Conservation (phyloP, 2,888 invertebrate species). For the Cheilosia vulpina region DNA sequence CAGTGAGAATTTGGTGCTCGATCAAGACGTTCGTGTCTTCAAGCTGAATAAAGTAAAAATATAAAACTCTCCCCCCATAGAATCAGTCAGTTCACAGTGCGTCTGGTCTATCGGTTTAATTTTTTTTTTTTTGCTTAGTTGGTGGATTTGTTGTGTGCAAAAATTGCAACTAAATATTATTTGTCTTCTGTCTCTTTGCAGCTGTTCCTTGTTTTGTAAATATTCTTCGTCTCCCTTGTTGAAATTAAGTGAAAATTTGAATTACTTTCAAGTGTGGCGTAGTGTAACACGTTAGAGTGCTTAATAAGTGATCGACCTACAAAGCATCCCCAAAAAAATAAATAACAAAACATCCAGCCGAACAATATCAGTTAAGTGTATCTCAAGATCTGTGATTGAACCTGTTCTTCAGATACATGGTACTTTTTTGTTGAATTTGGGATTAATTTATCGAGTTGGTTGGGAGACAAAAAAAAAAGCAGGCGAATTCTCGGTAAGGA, state of each 20-base stretch:
- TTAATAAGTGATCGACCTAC: slow-evolving; percentile 48
- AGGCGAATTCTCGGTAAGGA: slow-evolving; percentile 64
- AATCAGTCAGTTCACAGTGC: slow-evolving; percentile 45
- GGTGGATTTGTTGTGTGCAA: slow-evolving; percentile 48
- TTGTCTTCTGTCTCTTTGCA: slow-evolving; percentile 54
- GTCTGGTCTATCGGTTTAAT: slow-evolving; percentile 37
- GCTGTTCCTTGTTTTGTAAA: slow-evolving; percentile 73
- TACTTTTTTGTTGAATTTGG: slow-evolving; percentile 48
- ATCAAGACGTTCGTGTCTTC: slow-evolving; percentile 81
- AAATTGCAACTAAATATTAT: slow-evolving; percentile 39
- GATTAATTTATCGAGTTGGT: slow-evolving; percentile 36
- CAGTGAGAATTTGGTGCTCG: slow-evolving; percentile 84
- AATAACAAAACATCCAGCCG: slow-evolving; percentile 12
- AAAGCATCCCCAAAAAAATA: slow-evolving; percentile 15
- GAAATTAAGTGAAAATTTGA: slow-evolving; percentile 56
- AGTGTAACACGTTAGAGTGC: slow-evolving; percentile 36
- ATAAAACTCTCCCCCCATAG: slow-evolving; percentile 25
- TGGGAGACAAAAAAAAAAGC: slow-evolving; percentile 43
- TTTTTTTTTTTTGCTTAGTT: slow-evolving; percentile 47
- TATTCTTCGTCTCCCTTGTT: slow-evolving; percentile 43
- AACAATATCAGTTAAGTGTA: slow-evolving; percentile 31
- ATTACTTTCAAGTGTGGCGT: slow-evolving; percentile 34
- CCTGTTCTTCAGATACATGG: slow-evolving; percentile 56
- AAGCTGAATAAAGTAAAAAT: slow-evolving; percentile 58
- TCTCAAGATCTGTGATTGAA: slow-evolving; percentile 54